Conservation (phyloP, 2,888 invertebrate species). For the Epirrita christyi region DNA sequence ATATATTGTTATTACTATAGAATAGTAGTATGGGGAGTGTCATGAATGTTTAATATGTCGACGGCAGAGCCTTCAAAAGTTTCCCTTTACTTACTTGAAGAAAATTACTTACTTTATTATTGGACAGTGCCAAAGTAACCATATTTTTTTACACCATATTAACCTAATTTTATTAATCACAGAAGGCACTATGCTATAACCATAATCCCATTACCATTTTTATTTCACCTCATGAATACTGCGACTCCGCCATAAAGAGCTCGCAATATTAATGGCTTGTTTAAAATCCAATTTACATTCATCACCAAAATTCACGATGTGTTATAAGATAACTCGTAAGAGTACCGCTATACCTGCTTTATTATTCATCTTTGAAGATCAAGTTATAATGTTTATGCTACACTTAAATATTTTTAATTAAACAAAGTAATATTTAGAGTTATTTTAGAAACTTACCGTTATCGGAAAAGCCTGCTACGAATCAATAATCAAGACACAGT, state of each 20-base stretch:
- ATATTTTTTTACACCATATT: no score
- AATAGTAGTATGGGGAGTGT: no score
- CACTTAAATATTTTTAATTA: not conserved
- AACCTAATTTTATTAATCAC: slow-evolving; percentile 4
- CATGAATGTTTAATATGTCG: no score
- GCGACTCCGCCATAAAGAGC: slow-evolving; percentile 52
- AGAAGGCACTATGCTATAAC: slow-evolving; percentile 21
- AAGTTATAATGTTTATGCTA: not conserved
- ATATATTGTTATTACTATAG: no score
- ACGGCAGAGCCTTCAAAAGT: no score
- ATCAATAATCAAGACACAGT: slow-evolving; percentile 79
- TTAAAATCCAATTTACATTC: slow-evolving; percentile 68
- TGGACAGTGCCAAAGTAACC: no score
- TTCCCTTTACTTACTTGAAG: no score
- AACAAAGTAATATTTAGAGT: slow-evolving; percentile 9
- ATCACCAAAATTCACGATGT: slow-evolving; percentile 49
- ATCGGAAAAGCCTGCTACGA: slow-evolving; percentile 53
- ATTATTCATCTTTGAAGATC: slow-evolving; percentile 32
- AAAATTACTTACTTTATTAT: no score
- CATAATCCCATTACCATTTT: slow-evolving; percentile 71
- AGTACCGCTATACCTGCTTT: slow-evolving; percentile 34
- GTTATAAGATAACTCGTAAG: slow-evolving; percentile 34
- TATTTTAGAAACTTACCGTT: slow-evolving; percentile 61
- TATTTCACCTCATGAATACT: slow-evolving; percentile 72
- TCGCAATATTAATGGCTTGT: slow-evolving; percentile 55